These are phyloP conservation scores for Natrix natrix DNA, from an alignment of 2,797 vertebrate species.

Conservation along the genomic window DNA sequence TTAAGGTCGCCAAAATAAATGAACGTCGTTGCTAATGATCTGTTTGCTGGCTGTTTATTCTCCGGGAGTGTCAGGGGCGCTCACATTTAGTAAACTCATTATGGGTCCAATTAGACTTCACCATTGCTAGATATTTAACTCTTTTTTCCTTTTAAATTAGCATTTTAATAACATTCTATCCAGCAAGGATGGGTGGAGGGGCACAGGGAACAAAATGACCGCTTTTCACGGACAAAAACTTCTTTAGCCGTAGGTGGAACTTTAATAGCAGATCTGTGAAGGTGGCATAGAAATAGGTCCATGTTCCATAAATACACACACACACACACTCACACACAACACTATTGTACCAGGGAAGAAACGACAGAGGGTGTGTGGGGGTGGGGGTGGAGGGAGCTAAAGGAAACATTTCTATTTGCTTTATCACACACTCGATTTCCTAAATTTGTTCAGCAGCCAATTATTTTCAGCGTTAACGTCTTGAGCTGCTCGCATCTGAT, in stretches of 20 bases:
- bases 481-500: constrained; percentile 54
- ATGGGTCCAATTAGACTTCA: constrained; percentile 81
- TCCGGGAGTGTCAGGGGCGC: constrained; percentile 79
- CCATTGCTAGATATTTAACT: constrained; percentile 81
- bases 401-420: constrained; percentile 72
- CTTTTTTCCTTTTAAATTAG: constrained; percentile 80
- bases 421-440: constrained; percentile 71
- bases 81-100: constrained; percentile 82
- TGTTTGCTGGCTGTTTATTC: constrained; percentile 80
- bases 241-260: constrained; percentile 76
- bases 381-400: not conserved
- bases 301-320: not conserved
- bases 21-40: constrained; percentile 77
- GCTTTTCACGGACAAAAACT: constrained; percentile 79
- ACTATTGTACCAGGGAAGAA: not conserved
- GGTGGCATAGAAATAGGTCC: constrained; percentile 17
- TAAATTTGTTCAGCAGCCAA: constrained; percentile 74
- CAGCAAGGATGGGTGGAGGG: constrained; percentile 62
- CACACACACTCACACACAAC: not conserved
- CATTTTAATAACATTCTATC: constrained; percentile 81
- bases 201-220: constrained; percentile 73
- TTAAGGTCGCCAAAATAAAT: constrained; percentile 91
- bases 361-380: not conserved
- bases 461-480: constrained; percentile 71
- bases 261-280: constrained; percentile 71